Base-by-base conservation (phyloP, 2,888 invertebrate species). In the Phasia obesa region DNA sequence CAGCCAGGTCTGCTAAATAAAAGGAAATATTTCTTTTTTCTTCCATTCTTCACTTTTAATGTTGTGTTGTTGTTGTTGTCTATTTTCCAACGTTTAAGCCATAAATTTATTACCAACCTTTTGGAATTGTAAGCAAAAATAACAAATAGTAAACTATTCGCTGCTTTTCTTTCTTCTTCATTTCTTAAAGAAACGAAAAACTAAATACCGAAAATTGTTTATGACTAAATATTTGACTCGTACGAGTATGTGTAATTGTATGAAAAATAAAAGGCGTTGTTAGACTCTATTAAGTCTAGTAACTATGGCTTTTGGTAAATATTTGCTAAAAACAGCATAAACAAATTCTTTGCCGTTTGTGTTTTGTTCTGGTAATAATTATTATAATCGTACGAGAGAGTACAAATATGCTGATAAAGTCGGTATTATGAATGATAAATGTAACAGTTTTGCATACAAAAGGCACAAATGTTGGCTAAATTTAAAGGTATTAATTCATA, bases 91-190 rank as follows among this genome's bases (percentile, higher is more conserved):
- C 75, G 70, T 79, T 84, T 79, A 73, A 69, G 82, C 84, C 80
- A 85, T 85, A 85, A 85, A 85, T 85, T 85, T 85, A 79, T 84
- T 81, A 85, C 79, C 83, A 84, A 83, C 75, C 77, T 84, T 84
- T 81, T 57, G 23, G 79, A 74, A 81, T 79, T 77, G 73, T 77
- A 23, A 15, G 13, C 2, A 38, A 23, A 0, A 51, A 51, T 38
- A 13, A 65, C 77, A 83, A 67, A 55, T 69, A 49, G 25, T 13
- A 67, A 77, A 81, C 76, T 71, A 74, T 78, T 77, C 42, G 25
- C 23, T 55, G 44, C 38, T 73, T 60, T 57, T 75, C 57, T 53
- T n/a, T 59, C 59, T 59, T 75, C 62, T 27, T 13, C 17, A 51
- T 67, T 67, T 69, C 51, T n/a, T 64, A 42, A 64, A 57, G 70